phyloP scores from a whole-genome alignment of 1,140 invertebrate species.

The Bombus haemorrhoidalis region DNA sequence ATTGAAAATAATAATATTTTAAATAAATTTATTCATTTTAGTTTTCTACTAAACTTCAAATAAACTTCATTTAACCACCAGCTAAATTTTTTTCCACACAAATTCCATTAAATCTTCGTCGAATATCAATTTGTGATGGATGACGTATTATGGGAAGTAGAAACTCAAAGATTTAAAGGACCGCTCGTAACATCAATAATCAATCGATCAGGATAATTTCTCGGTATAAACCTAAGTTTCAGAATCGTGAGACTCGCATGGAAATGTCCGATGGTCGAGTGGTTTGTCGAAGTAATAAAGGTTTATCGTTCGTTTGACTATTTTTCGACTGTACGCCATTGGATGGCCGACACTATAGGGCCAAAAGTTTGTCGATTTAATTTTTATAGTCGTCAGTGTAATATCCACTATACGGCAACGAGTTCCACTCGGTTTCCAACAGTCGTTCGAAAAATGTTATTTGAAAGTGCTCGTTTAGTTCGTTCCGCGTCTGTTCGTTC shows the following conservation, averaged over 20 bases:
- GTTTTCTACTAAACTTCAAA: not conserved
- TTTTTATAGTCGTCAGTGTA: conserved; percentile 66
- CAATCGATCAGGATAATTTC: conserved; percentile 35
- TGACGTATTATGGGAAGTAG: not conserved
- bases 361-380: conserved; percentile 68
- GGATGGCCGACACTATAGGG: conserved; percentile 35
- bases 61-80: not conserved
- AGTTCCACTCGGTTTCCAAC: conserved; percentile 51
- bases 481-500: not conserved
- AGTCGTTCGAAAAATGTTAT: conserved; percentile 63
- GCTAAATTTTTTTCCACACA: not conserved
- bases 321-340: conserved; percentile 46
- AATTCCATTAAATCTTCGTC: not conserved
- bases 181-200: conserved; percentile 8
- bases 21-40: not conserved
- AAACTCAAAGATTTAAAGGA: not conserved
- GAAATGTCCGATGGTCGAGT: conserved; percentile 16
- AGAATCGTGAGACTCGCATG: conserved; percentile 5
- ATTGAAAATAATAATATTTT: not conserved
- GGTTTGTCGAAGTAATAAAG: conserved; percentile 66
- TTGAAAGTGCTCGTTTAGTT: conserved; percentile 15
- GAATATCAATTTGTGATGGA: no score
- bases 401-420: conserved; percentile 62
- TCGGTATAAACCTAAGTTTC: conserved; percentile 30
- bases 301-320: conserved; percentile 63